Base-by-base conservation (phyloP, 2,888 invertebrate genomes). In the Heliothis peltigera region DNA sequence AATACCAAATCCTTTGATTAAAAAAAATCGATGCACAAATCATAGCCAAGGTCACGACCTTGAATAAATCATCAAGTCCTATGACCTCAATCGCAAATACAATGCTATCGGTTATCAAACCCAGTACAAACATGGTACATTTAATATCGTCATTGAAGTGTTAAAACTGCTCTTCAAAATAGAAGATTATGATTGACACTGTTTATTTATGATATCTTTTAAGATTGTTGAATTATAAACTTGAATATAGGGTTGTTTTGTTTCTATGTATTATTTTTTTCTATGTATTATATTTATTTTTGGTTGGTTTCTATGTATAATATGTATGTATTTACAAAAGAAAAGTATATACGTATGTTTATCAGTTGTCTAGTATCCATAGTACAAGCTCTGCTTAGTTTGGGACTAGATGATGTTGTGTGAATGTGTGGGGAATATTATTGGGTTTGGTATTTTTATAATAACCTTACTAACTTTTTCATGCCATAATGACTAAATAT, bases 151-250 rank as follows among this genome's bases (percentile, higher is more conserved):
- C 18, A 12, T 21, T 25, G 12, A 28, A 68, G 64, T 51, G 64
- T 42, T 55, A 15, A 44, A 21, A 44, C 21, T 19, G 72, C 53
- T 54, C 53, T 70, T 70, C 28, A 70, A 10, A 48, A 19, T 15
- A 22, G 12, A 44, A 10, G 52, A 61, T 10, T 18, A 21, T n/a
- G 19, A 12, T n/a, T 70, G 35, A n/a, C n/a, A n/a, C n/a, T 54
- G 21, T 49, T 54, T 62, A 28, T 22, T 35, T 39, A 2, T n/a
- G 18, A 51, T 28, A 39, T 35, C 19, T 48, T 32, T 17, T 17
- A 15, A 22, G 1, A 28, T 10, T 42, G 15, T 15, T 39, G 4
- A 12, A 6, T 12, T 25, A 12, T 2, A 32, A 39, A 39, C 39
- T 39, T 39, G 15, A 39, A 39, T 39, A 6, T n/a, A 39, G 15